Percentiles rank a stretch among this genome's conserved stretches.
Evolutionary conservation across 2,888 invertebrate species (phyloP).

Genomic region (Lithodes maja): DNA sequence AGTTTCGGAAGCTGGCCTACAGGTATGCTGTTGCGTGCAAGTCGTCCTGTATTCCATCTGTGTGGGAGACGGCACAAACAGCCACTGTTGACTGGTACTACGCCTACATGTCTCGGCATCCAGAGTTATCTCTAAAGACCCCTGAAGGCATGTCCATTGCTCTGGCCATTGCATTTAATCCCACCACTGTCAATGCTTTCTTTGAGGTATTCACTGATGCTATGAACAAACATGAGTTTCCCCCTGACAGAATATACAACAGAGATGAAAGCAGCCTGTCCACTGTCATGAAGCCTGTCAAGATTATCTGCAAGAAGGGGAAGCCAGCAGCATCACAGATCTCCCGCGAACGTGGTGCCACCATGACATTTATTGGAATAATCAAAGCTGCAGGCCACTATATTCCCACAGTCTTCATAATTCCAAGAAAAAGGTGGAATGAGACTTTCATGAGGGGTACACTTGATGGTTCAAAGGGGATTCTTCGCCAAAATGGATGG

Average conservation of each 20-base stretch:
- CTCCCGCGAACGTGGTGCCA: conserved; percentile 15
- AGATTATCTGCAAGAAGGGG: conserved; percentile 32
- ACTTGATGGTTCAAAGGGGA: conserved; percentile 1
- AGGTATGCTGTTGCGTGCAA: conserved; percentile 16
- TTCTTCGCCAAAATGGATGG: conserved; percentile 15
- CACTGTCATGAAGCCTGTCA: conserved; percentile 24
- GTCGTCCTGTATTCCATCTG: background rate
- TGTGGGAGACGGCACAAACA: conserved; percentile 1
- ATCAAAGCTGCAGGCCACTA: conserved; percentile 26
- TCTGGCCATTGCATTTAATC: conserved; percentile 21
- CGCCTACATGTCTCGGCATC: conserved; percentile 38
- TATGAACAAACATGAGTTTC: conserved; percentile 12
- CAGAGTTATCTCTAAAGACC: conserved; percentile 31
- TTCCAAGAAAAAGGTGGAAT: conserved; percentile 22
- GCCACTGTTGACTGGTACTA: conserved; percentile 44
- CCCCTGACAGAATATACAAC: conserved; percentile 31
- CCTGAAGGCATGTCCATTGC: conserved; percentile 42
- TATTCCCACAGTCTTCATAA: conserved; percentile 33
- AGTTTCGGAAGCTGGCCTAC: conserved; percentile 19
- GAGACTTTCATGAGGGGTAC: conserved; percentile 5
- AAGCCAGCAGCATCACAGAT: conserved; percentile 28
- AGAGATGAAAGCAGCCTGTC: conserved; percentile 16
- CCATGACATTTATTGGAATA: conserved; percentile 44
- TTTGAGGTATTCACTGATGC: conserved; percentile 32
- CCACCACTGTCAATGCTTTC: conserved; percentile 6